Conservation (phyloP, 2,797 vertebrate genomes). For the Enteromius viviparus region DNA sequence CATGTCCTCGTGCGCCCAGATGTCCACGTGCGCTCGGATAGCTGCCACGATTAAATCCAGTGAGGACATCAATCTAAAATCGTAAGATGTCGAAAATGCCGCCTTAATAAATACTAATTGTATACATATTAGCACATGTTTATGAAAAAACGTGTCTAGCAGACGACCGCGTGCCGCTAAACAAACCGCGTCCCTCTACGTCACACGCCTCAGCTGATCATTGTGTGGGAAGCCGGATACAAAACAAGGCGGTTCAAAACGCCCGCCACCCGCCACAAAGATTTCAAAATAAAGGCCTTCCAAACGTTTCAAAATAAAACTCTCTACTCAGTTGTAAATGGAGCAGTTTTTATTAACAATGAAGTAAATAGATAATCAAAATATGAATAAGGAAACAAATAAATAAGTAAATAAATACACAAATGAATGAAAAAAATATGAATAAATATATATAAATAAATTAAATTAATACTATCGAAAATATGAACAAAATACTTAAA, state of each 20-base stretch:
- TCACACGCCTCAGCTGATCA: background rate
- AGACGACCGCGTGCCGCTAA: background rate
- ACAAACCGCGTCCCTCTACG: background rate
- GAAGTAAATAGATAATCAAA: background rate
- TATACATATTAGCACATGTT: background rate
- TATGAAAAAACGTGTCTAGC: background rate
- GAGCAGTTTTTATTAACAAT: background rate
- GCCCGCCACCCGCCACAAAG: background rate
- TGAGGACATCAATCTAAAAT: background rate
- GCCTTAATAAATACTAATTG: background rate
- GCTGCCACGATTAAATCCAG: background rate
- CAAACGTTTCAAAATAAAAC: background rate
- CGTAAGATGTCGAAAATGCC: background rate
- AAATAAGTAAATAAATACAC: background rate
- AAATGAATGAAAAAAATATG: background rate
- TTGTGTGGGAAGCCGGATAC: background rate
- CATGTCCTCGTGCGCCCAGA: background rate
- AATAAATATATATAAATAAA: background rate
- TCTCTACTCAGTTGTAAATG: background rate
- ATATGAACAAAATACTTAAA: background rate
- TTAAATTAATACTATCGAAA: background rate
- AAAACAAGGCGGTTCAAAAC: background rate
- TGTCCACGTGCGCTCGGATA: background rate
- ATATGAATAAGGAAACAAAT: background rate
- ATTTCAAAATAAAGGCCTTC: slow-evolving; percentile 7